phyloP scores from a whole-genome alignment of 2,113 vertebrate species.

The Perca flavescens region DNA sequence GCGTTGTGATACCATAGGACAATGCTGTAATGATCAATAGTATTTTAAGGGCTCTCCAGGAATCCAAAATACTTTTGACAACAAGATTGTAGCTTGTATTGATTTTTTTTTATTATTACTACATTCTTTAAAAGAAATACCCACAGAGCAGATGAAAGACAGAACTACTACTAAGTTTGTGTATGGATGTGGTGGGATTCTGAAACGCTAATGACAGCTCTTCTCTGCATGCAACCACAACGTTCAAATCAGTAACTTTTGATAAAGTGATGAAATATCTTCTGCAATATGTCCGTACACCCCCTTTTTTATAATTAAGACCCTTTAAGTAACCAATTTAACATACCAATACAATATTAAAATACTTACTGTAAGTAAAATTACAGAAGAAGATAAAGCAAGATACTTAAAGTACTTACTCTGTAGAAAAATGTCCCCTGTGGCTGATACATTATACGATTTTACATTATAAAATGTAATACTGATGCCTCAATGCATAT shows the following conservation, averaged over 20 bases:
- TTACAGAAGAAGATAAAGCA: not conserved
- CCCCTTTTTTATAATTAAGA: too few relatives aligned
- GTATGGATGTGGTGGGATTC: not conserved
- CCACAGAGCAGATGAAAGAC: conserved; percentile 7
- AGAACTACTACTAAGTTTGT: not conserved
- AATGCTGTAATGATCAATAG: conserved; percentile 19
- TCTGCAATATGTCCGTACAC: not conserved
- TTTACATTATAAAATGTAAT: too few relatives aligned
- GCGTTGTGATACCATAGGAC: not conserved
- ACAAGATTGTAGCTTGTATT: not conserved
- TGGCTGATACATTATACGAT: too few relatives aligned
- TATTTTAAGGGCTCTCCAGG: not conserved
- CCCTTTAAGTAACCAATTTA: too few relatives aligned
- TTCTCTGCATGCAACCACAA: not conserved
- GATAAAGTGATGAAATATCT: not conserved
- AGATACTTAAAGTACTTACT: not conserved
- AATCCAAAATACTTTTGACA: conserved; percentile 9
- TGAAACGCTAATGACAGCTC: not conserved
- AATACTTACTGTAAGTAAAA: too few relatives aligned
- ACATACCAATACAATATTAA: too few relatives aligned
- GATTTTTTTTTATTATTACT: conserved; percentile 21
- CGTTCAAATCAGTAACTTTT: conserved; percentile 1
- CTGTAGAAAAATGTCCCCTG: too few relatives aligned
- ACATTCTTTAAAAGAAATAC: conserved; percentile 15
- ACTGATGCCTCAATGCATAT: not conserved